Evolutionary conservation across 2,797 vertebrate species (phyloP), one percentile per base, ranked within the genome.

Genomic region (Poecilia gillii): DNA sequence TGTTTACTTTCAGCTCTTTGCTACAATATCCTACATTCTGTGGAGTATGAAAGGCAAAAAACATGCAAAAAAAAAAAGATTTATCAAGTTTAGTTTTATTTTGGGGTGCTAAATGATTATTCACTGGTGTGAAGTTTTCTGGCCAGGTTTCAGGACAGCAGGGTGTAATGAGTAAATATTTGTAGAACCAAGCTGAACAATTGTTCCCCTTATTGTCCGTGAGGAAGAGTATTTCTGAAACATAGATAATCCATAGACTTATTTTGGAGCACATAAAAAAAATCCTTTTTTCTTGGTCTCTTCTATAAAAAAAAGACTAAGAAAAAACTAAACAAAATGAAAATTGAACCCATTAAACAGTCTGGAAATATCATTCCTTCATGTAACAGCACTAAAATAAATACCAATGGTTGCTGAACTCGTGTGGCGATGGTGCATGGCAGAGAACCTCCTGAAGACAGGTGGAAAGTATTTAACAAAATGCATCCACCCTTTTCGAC

Each of bases 361-460:
- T 43, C 31, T 36, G 47, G 4, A 74, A 74, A 85, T 70, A 81
- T 62, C 53, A 83, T 49, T 78, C 45, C 73, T 79, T 64, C 20
- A 39, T 77, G 74, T 43, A 57, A 70, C 74, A 46, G n/a, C 70
- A 68, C 68, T 47, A 74, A 70, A 86, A 76, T 81, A 73, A 39
- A 83, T 80, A 62, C 6, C 68, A 28, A 31, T 28, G 59, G 73
- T 73, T 55, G 55, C 4, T 36, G 62, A 87, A 86, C 23, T 87
- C 75, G 53, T 68, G 75, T 59, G 75, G 46, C 53, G 68, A 85
- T 28, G 31, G 59, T 1, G 55, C 72, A 82, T 41, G 39, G 49
- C 75, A 74, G 59, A 66, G 77, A 47, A 43, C 49, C n/a, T 81
- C 71, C 85, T 76, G 72, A 70, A 86, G 79, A 84, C 76, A 66